These are phyloP conservation scores for Lycopodina hypogea DNA, from an alignment of 37 sponge, comb jelly and placozoan genomes.

Conservation along the genomic window DNA sequence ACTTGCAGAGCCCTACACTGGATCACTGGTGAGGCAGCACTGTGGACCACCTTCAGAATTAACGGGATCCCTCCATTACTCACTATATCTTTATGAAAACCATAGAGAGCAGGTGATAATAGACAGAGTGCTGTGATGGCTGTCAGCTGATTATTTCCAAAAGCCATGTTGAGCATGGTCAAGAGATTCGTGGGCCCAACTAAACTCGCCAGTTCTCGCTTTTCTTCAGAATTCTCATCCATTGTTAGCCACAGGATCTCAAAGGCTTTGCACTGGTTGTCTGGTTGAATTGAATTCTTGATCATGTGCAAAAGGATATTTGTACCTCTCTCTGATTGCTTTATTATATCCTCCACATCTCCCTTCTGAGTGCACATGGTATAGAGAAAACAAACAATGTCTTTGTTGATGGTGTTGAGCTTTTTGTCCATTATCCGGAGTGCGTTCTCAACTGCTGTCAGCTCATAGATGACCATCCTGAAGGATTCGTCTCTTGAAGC, in stretches of 20 bases:
- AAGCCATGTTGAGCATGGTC: slow-evolving; percentile 2
- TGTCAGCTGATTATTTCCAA: neutral
- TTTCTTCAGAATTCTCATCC: neutral
- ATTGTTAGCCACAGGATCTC: slow-evolving; percentile 31
- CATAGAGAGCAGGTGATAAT: slow-evolving; percentile 15
- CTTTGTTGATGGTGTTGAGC: neutral
- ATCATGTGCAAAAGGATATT: slow-evolving; percentile 9
- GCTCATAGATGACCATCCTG: neutral
- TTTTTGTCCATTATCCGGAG: neutral
- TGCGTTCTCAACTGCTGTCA: neutral
- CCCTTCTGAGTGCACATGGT: slow-evolving; percentile 16
- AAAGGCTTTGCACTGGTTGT: slow-evolving; percentile 7
- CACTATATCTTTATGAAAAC: slow-evolving; percentile 21
- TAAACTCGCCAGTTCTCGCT: slow-evolving; percentile 17
- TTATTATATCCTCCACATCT: slow-evolving; percentile 3
- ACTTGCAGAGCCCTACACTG: slow-evolving; percentile 14
- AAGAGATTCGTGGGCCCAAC: slow-evolving; percentile 23
- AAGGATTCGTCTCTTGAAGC: neutral
- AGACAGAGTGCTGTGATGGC: slow-evolving; percentile 13
- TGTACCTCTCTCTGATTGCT: neutral
- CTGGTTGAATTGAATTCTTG: neutral
- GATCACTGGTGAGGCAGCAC: neutral
- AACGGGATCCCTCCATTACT: slow-evolving; percentile 4
- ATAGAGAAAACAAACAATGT: neutral
- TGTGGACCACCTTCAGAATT: slow-evolving; percentile 5